Conservation (phyloP, 2,797 vertebrate genomes). For the Gila robusta region DNA sequence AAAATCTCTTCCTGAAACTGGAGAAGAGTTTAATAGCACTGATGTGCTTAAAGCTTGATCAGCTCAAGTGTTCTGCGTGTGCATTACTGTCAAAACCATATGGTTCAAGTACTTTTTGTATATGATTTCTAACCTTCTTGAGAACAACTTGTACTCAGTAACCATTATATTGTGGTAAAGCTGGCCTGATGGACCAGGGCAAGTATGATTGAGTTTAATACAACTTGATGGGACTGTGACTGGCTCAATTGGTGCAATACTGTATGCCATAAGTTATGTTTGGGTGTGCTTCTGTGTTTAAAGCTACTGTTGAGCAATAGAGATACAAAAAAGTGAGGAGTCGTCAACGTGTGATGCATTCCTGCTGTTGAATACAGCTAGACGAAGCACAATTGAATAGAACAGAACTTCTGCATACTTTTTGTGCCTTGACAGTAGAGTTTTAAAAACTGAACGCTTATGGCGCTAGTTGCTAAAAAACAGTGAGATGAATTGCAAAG, state of each 20-base stretch:
- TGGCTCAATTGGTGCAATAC: not conserved
- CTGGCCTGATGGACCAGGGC: not conserved
- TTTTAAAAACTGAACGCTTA: not conserved
- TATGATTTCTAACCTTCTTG: slow-evolving; percentile 22
- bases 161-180: not conserved
- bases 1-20: slow-evolving; percentile 52
- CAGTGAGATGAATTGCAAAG: not conserved
- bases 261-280: not conserved
- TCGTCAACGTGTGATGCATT: not conserved
- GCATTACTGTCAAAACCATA: slow-evolving; percentile 29
- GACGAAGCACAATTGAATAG: not conserved
- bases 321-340: not conserved
- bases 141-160: slow-evolving; percentile 5
- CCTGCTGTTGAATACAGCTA: not conserved
- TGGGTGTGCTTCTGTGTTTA: not conserved
- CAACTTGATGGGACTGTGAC: not conserved
- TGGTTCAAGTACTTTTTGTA: not conserved
- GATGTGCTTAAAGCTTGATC: slow-evolving; percentile 47
- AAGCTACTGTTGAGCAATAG: not conserved
- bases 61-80: slow-evolving; percentile 41
- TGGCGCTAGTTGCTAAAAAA: not conserved
- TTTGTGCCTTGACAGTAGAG: not conserved
- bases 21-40: slow-evolving; percentile 51
- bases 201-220: not conserved
- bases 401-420: not conserved